Base-by-base conservation (phyloP, 2,888 invertebrate species). In the Melanchra persicariae region DNA sequence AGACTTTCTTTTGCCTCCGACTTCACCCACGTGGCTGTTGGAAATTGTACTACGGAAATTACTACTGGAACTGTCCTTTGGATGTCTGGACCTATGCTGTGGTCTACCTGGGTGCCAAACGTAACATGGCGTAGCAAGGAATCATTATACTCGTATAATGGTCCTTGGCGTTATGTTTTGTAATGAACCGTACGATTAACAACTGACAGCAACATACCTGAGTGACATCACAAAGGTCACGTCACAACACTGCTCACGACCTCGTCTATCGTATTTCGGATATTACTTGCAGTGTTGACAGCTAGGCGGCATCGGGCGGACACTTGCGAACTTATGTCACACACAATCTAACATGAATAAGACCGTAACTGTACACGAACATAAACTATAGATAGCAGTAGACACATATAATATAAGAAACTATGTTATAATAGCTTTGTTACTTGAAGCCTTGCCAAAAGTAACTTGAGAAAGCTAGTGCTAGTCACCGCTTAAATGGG, bases 221-320 rank as follows among this genome's bases (percentile, higher is more conserved):
- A 26, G 43, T 58, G 54, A 57, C 49, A 43, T 49, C 57, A 80
- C 67, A 67, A 61, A 71, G 63, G 55, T 67, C 70, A 54, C n/a
- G 37, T 57, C 65, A 69, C 54, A 61, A 60, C 60, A 68, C 59
- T 67, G 58, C 37, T 22, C 60, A 51, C 34, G 34, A 45, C 58
- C 54, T 40, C 26, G 61, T 59, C 64, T 74, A 80, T 80, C 65
- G 70, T 68, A 55, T 74, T 69, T 61, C 72, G 70, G 65, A 70
- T 82, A 78, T 82, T 70, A 77, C 54, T 51, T 63, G 66, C 72
- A 69, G 51, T 77, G 66, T 73, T 70, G 78, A 72, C 65, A 69
- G 54, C 54, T 34, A 45, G 26, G 45, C 61, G 59, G 68, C 82
- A 78, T 64, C 58, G 45, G 51, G 17, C 40, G 45, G 65, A 70